Base-by-base conservation (phyloP, 2,888 invertebrate species). In the Lasioglossum leucozonium region DNA sequence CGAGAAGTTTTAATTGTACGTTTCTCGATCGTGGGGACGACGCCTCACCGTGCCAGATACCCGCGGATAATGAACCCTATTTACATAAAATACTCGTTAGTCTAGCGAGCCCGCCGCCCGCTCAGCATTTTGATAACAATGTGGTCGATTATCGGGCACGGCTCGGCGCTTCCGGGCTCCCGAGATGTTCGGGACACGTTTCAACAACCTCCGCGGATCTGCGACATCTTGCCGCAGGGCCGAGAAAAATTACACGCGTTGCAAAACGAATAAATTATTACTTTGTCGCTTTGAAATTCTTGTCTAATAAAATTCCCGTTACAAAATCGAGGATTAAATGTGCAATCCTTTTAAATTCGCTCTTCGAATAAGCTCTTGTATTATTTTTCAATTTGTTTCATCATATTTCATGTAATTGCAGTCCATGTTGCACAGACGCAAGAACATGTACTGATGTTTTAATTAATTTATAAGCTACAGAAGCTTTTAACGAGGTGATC, bases 41-140 rank as follows among this genome's bases (percentile, higher is more conserved):
- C 13, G 72, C 34, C 26, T 47, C 1, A 22, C 55, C 79, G 34
- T 44, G 18, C 40, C 44, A 37, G 73, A 37, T 47, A 18, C 42
- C 37, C 42, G 18, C 0, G 77, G 69, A 78, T 69, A 79, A 77
- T 81, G 78, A 81, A 73, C 62, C 40, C 13, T 40, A 87, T 89
- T 87, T 88, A 79, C 87, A 85, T 89, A 85, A 81, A 89, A 78
- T 85, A 72, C 87, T 83, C 89, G 85, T 89, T 85, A 89, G 77
- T 80, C 62, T 55, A n/a, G 77, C 22, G 77, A 77, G 40, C 22
- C 37, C 40, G 73, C 73, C 58, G 42, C 77, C 71, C 51, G 73
- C 37, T 62, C 44, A 26, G 69, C 47, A 67, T 88, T 84, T 78
- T 67, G 77, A 81, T 85, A 87, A 90, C 84, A 73, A 76, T 51